Percentiles rank a stretch among this genome's conserved stretches.
These are phyloP conservation scores for Megaceryle maxima DNA, from an alignment of 2,113 vertebrate species.

Conservation along the genomic window DNA sequence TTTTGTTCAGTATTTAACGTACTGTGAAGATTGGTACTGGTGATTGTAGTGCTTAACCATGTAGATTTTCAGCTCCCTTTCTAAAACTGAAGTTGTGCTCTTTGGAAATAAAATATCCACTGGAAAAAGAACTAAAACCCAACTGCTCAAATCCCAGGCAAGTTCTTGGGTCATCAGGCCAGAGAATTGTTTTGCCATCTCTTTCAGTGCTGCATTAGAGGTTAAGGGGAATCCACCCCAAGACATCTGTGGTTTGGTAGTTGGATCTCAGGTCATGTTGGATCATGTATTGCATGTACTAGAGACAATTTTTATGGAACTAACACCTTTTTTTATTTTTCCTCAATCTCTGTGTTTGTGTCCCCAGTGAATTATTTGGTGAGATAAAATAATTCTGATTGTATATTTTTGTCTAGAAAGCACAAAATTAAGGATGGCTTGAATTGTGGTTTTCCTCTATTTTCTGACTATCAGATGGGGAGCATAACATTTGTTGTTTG, in stretches of 20 bases:
- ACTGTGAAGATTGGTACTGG: background rate
- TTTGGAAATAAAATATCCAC: background rate
- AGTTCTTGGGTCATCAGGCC: background rate
- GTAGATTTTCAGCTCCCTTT: background rate
- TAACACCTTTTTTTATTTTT: background rate
- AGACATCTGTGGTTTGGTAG: background rate
- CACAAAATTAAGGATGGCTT: background rate
- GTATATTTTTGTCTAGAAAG: background rate
- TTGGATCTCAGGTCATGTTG: background rate
- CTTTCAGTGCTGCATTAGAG: background rate
- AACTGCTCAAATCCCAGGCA: background rate
- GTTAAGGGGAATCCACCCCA: background rate
- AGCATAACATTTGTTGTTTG: background rate
- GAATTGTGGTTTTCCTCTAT: background rate
- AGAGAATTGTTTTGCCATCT: background rate
- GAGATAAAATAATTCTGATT: background rate
- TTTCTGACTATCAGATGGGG: background rate
- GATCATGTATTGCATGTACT: background rate
- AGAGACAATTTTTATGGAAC: background rate
- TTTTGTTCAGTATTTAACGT: background rate
- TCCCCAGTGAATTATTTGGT: background rate
- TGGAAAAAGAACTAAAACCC: background rate
- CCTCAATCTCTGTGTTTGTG: background rate
- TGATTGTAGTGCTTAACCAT: background rate
- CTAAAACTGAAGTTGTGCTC: background rate